Conservation (phyloP, 2,113 vertebrate genomes). For the Brienomyrus longianalis region DNA sequence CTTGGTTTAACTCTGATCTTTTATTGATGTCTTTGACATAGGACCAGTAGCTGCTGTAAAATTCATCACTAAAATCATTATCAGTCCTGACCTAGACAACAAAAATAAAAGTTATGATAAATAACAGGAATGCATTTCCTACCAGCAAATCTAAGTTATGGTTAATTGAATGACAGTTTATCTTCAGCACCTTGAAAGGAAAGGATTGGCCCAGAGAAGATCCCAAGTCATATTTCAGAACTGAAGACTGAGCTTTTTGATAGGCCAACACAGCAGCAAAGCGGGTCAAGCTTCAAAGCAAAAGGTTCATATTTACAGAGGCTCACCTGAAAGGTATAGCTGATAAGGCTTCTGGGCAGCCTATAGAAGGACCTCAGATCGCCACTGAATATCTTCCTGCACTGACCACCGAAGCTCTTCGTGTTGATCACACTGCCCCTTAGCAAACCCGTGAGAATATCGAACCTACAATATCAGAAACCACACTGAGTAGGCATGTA, state of each 20-base stretch:
- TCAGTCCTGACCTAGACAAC: constrained; percentile 69
- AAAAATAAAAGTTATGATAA: constrained; percentile 15
- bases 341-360: constrained; percentile 65
- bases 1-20: constrained; percentile 8
- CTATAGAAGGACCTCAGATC: constrained; percentile 57
- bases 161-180: background rate
- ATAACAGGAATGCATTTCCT: background rate
- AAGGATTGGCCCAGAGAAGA: background rate
- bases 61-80: constrained; percentile 81
- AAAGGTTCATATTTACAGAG: background rate
- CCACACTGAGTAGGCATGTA: background rate
- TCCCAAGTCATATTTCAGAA: background rate
- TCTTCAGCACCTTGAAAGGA: background rate
- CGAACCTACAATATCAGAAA: constrained; percentile 52
- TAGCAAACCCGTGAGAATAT: constrained; percentile 51
- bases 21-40: constrained; percentile 61
- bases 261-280: background rate
- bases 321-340: constrained; percentile 72
- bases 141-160: background rate
- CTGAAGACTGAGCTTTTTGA: background rate
- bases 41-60: constrained; percentile 82
- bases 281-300: background rate
- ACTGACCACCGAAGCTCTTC: constrained; percentile 78
- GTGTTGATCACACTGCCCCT: constrained; percentile 71
- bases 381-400: constrained; percentile 61